These are phyloP conservation scores for Trochalopteron elliotii DNA, from an alignment of 2,113 vertebrate genomes.

Conservation along the genomic window DNA sequence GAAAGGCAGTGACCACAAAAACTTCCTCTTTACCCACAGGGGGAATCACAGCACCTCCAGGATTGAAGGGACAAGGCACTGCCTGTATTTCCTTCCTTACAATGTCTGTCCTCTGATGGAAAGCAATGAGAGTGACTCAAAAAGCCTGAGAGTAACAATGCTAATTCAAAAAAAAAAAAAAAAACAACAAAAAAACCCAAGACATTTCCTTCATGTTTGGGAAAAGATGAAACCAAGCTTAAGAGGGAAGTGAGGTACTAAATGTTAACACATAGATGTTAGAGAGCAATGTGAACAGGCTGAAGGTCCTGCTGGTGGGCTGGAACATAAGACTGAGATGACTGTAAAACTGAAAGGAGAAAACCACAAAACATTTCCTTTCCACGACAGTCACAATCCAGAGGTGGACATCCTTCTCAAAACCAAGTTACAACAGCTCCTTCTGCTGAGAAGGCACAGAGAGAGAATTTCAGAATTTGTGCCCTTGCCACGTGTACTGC, in stretches of 20 bases:
- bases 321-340: background rate
- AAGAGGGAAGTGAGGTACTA: background rate
- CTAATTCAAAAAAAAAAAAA: background rate
- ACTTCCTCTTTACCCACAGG: background rate
- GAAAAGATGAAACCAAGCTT: background rate
- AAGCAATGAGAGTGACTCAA: background rate
- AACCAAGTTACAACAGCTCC: background rate
- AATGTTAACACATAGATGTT: too few relatives aligned
- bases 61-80: background rate
- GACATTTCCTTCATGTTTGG: background rate
- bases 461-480: background rate
- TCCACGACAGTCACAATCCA: background rate
- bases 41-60: background rate
- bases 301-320: background rate
- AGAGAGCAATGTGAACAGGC: background rate
- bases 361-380: background rate
- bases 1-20: background rate
- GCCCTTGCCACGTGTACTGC: fast-evolving
- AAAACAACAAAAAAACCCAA: too few relatives aligned
- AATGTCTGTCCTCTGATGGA: background rate
- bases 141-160: background rate
- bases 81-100: background rate
- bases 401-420: background rate
- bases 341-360: background rate
- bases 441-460: background rate